Evolutionary conservation across 2,888 invertebrate species (phyloP).

Genomic region (Teinopalpus imperialis): DNA sequence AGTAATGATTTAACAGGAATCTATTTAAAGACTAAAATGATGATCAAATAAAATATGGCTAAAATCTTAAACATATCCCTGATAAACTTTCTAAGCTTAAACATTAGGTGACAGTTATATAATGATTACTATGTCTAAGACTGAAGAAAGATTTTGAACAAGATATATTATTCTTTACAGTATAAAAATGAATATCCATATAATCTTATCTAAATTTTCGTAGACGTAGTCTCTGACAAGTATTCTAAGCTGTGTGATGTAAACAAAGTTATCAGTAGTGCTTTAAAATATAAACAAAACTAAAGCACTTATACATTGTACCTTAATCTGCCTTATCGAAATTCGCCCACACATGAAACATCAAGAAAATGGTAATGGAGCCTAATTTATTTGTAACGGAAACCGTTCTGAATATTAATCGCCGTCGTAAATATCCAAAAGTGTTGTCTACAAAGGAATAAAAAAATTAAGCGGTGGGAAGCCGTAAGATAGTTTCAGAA

Average conservation of each 20-base stretch:
- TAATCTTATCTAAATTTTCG: no score
- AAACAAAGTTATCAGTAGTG: background rate
- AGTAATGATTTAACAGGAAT: no score
- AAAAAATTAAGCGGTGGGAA: conserved; percentile 2
- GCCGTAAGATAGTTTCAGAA: conserved; percentile 10
- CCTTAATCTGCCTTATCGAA: conserved; percentile 6
- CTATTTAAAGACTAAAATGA: no score
- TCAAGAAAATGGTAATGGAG: conserved; percentile 16
- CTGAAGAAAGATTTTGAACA: no score
- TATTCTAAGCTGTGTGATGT: background rate
- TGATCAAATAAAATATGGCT: no score
- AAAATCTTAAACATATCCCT: no score
- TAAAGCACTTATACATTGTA: conserved; percentile 16
- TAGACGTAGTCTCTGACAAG: no score
- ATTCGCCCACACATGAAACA: conserved; percentile 17
- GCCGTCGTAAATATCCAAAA: conserved; percentile 12
- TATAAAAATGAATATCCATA: no score
- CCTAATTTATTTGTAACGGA: conserved; percentile 17
- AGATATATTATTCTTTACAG: no score
- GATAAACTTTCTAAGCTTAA: no score
- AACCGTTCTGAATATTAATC: conserved; percentile 18
- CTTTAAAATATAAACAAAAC: conserved; percentile 7
- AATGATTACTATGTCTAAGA: no score
- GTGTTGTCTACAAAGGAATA: conserved; percentile 6
- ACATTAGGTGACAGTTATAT: no score